phyloP scores from a whole-genome alignment of 2,797 vertebrate genomes.

The Sparidentex hasta region DNA sequence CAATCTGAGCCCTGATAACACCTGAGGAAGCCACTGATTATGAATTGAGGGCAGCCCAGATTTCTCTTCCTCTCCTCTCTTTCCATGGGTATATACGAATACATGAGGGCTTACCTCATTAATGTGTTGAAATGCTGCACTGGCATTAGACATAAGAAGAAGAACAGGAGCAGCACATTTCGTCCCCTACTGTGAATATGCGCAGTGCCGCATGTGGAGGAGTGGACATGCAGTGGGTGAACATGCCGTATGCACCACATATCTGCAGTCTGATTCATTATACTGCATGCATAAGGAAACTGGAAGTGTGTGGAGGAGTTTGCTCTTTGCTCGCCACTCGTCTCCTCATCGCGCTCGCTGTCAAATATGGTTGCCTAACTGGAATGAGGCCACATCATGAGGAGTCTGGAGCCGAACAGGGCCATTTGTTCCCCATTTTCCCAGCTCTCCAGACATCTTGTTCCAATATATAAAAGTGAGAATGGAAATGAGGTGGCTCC shows the following conservation, averaged over 20 bases:
- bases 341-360: constrained; percentile 27
- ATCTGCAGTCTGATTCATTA: constrained; percentile 51
- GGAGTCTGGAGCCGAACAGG: not conserved
- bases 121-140: constrained; percentile 13
- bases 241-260: not conserved
- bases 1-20: constrained; percentile 24
- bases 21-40: constrained; percentile 14
- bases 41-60: not conserved
- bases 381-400: constrained; percentile 27
- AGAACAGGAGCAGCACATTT: constrained; percentile 12
- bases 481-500: constrained; percentile 40
- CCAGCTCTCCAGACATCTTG: constrained; percentile 25
- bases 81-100: not conserved
- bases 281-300: constrained; percentile 23
- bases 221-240: constrained; percentile 34
- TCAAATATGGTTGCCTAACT: constrained; percentile 7
- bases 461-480: constrained; percentile 19
- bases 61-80: not conserved
- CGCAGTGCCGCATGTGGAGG: constrained; percentile 15
- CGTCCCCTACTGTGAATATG: constrained; percentile 18
- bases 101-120: not conserved
- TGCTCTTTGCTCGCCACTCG: constrained; percentile 19
- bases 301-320: constrained; percentile 36
- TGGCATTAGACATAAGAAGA: constrained; percentile 22
- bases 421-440: constrained; percentile 10